These are phyloP conservation scores for Morpho achilles DNA, from an alignment of 2,888 invertebrate species.

Conservation along the genomic window DNA sequence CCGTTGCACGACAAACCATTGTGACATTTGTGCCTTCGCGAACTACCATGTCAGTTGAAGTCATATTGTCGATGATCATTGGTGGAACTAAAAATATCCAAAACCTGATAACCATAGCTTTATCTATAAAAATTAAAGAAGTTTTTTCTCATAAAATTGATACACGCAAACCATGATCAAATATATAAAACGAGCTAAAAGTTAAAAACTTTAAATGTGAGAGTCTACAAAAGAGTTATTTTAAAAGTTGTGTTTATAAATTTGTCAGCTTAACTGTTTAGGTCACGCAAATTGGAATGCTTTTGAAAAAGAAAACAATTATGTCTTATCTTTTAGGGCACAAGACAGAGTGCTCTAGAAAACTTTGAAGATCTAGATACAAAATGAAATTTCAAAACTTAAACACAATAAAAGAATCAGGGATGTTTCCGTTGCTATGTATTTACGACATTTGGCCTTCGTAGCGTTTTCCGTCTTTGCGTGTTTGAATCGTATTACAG, in stretches of 20 bases:
- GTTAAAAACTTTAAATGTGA: too few relatives aligned
- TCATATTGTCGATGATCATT: constrained; percentile 91
- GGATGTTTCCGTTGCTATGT: constrained; percentile 8
- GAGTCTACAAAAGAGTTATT: too few relatives aligned
- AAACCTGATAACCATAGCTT: too few relatives aligned
- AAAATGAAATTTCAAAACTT: constrained; percentile 9
- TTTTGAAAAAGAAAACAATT: constrained; percentile 1
- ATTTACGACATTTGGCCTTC: constrained; percentile 6
- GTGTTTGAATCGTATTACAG: constrained; percentile 9
- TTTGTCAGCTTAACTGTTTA: too few relatives aligned
- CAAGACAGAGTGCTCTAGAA: not conserved
- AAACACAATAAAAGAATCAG: constrained; percentile 9
- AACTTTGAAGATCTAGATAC: constrained; percentile 3
- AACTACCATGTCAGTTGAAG: constrained; percentile 95
- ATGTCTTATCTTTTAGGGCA: not conserved
- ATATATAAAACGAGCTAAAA: too few relatives aligned
- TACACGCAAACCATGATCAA: too few relatives aligned
- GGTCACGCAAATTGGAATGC: constrained; percentile 1
- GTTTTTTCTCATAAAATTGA: too few relatives aligned
- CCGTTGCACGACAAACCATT: constrained; percentile 91
- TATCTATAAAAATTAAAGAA: too few relatives aligned
- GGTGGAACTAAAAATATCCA: constrained; percentile 86
- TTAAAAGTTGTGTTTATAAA: too few relatives aligned
- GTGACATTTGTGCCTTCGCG: constrained; percentile 93
- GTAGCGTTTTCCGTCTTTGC: constrained; percentile 1